Evolutionary conservation across 2,888 invertebrate genomes (phyloP).

Genomic region (Yponomeuta plumbellus): DNA sequence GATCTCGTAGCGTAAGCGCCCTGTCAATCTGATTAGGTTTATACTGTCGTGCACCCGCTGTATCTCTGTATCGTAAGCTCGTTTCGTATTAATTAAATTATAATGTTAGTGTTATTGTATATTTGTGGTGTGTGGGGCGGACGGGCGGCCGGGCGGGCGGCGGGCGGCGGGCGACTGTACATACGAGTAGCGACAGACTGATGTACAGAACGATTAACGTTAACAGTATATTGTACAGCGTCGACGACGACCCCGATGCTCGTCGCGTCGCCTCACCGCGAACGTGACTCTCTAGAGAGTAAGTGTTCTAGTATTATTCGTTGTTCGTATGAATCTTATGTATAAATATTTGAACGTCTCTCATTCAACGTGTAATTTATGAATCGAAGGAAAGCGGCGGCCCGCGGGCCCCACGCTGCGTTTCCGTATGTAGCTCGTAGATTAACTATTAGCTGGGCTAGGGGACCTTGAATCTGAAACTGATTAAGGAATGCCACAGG

Average conservation of each 20-base stretch:
- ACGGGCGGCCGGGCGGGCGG: constrained; percentile 23
- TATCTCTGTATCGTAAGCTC: constrained; percentile 30
- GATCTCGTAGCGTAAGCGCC: constrained; percentile 21
- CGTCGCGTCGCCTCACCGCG: constrained; percentile 53
- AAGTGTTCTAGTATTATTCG: constrained; percentile 77
- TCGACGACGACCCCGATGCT: constrained; percentile 58
- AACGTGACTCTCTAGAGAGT: constrained; percentile 54
- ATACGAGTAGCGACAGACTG: constrained; percentile 63
- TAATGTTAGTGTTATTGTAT: constrained; percentile 23
- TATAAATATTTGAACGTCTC: constrained; percentile 76
- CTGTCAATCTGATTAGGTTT: constrained; percentile 36
- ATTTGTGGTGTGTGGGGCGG: constrained; percentile 20
- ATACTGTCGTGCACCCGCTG: constrained; percentile 25
- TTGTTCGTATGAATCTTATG: constrained; percentile 76
- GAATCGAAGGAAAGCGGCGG: constrained; percentile 63
- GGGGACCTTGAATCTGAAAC: constrained; percentile 74
- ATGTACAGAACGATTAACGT: constrained; percentile 60
- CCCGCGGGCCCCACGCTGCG: constrained; percentile 44
- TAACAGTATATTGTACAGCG: constrained; percentile 66
- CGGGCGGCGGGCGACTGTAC: constrained; percentile 40
- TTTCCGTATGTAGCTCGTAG: constrained; percentile 73
- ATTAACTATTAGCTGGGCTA: constrained; percentile 75
- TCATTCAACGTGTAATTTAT: constrained; percentile 74
- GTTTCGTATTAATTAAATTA: constrained; percentile 25
- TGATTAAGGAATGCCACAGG: constrained; percentile 64